Evolutionary conservation across 2,113 vertebrate species (phyloP).

Genomic region (Leuciscus idus): DNA sequence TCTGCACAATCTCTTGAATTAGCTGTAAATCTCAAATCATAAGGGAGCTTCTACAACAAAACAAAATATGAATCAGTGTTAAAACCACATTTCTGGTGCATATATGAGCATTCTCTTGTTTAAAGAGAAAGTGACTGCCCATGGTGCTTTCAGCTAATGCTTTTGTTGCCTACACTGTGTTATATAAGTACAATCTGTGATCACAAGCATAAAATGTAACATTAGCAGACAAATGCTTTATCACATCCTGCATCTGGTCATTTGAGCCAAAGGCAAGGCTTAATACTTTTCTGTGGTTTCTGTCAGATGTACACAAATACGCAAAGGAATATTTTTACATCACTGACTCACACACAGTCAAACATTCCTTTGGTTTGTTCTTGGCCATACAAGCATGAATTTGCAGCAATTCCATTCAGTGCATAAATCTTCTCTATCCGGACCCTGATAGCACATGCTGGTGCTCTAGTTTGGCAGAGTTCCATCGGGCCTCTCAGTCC

Average conservation of each 20-base stretch:
- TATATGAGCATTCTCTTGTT: background rate
- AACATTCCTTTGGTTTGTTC: slow-evolving; percentile 16
- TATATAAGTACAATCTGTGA: slow-evolving; percentile 24
- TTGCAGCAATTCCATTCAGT: background rate
- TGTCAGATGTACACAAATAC: slow-evolving; percentile 12
- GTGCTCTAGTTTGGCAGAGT: background rate
- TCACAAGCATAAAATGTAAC: background rate
- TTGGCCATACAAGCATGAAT: background rate
- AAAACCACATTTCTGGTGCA: background rate
- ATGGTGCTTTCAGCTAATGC: background rate
- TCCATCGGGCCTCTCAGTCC: slow-evolving; percentile 4
- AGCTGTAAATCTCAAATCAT: background rate
- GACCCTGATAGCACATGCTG: background rate
- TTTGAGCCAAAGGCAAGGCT: slow-evolving; percentile 1
- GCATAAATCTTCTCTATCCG: background rate
- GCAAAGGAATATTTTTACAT: background rate
- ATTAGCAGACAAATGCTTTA: background rate
- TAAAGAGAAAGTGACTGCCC: background rate
- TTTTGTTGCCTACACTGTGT: slow-evolving; percentile 9
- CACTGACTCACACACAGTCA: background rate
- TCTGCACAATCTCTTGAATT: background rate
- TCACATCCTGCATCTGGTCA: background rate
- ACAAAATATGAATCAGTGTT: background rate
- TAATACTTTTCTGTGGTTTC: slow-evolving; percentile 9
- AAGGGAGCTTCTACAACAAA: background rate